These are phyloP conservation scores for Andinoacara biseriatus DNA, from an alignment of 2,113 vertebrate species.

Conservation along the genomic window DNA sequence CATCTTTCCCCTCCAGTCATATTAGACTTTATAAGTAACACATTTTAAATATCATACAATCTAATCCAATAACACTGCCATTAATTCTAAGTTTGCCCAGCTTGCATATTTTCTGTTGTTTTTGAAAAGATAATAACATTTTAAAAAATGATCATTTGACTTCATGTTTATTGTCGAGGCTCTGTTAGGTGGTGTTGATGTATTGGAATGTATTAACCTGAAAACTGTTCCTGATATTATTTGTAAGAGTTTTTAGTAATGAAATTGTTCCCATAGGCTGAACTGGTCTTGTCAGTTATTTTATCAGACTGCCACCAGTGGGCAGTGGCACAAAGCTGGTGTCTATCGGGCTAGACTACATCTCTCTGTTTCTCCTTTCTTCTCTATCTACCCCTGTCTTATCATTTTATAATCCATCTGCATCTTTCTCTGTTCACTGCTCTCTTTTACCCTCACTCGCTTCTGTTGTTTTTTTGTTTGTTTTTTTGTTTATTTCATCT, in stretches of 20 bases:
- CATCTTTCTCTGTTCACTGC: neutral
- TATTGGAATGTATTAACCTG: neutral
- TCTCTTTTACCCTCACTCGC: neutral
- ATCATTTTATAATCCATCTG: conserved; percentile 8
- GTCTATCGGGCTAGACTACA: conserved; percentile 31
- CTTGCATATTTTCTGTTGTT: neutral
- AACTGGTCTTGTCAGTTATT: conserved; percentile 70
- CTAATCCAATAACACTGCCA: neutral
- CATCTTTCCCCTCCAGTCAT: neutral
- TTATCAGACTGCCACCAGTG: conserved; percentile 80
- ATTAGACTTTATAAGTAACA: neutral
- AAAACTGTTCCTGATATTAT: neutral
- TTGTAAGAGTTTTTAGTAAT: neutral
- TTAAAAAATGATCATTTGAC: neutral
- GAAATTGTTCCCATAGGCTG: conserved; percentile 18
- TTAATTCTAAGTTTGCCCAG: neutral
- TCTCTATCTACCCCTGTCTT: conserved; percentile 31
- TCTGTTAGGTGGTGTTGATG: neutral
- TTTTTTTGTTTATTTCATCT: conserved; percentile 16
- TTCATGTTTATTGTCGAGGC: neutral
- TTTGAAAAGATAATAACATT: neutral
- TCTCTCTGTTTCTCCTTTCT: conserved; percentile 26
- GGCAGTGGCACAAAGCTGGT: conserved; percentile 83
- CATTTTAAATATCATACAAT: neutral
- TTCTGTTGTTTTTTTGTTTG: neutral